phyloP scores from a whole-genome alignment of 2,113 vertebrate genomes.

The Sebastes schlegelii region DNA sequence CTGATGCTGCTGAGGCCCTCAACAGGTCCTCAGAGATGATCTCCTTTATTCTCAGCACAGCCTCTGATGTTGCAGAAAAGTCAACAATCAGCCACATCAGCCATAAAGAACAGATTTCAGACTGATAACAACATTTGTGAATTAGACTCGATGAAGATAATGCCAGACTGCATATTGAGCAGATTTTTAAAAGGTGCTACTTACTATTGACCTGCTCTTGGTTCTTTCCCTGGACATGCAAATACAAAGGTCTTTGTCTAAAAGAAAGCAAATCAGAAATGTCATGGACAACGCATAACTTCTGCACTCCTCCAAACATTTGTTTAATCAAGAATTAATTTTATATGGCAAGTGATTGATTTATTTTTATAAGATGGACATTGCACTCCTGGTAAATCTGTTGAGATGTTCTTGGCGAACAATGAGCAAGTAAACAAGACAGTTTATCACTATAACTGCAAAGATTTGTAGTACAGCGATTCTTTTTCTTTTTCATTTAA shows the following conservation, averaged over 20 bases:
- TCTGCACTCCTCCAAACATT: background rate
- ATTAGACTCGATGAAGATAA: background rate
- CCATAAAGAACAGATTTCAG: background rate
- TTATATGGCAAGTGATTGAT: background rate
- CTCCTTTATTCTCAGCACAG: conserved; percentile 94
- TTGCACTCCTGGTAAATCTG: background rate
- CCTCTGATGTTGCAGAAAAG: conserved; percentile 82
- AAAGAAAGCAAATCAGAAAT: conserved; percentile 59
- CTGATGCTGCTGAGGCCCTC: conserved; percentile 80
- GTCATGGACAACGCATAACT: conserved; percentile 15
- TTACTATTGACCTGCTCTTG: conserved; percentile 95
- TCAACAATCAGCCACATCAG: background rate
- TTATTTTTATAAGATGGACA: background rate
- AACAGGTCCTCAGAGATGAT: conserved; percentile 94
- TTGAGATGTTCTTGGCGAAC: background rate
- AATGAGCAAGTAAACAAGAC: background rate
- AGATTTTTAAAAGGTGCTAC: conserved; percentile 59
- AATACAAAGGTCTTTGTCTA: conserved; percentile 93
- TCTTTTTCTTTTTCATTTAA: background rate
- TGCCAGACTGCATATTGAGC: background rate
- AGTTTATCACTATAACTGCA: background rate
- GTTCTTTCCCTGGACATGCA: conserved; percentile 94
- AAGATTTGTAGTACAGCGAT: background rate
- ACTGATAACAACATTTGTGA: background rate
- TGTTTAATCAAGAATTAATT: background rate